Percentiles rank a stretch among this genome's conserved stretches.
phyloP scores from a whole-genome alignment of 2,797 vertebrate genomes.

The Eulemur coronatus region DNA sequence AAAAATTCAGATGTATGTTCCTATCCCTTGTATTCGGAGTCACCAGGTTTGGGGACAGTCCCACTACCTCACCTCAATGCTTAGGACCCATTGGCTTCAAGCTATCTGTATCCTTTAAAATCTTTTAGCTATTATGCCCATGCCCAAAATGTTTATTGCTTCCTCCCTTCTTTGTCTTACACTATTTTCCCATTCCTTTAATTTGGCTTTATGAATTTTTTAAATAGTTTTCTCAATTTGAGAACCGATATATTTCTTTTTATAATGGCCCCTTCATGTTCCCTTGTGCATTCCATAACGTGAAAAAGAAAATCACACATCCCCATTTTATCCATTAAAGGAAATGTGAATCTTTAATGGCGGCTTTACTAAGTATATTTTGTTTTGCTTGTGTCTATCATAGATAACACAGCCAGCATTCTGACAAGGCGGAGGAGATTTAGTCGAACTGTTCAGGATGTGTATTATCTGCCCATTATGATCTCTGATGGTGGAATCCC shows the following conservation, averaged over 20 bases:
- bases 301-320: neutral
- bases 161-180: neutral
- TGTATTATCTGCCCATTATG: conserved; percentile 93
- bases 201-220: neutral
- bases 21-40: neutral
- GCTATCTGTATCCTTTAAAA: neutral
- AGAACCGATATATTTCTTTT: neutral
- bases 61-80: neutral
- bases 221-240: neutral
- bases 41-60: neutral
- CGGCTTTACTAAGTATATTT: conserved; percentile 57
- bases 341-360: conserved; percentile 48
- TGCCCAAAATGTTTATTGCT: neutral
- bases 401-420: conserved; percentile 96
- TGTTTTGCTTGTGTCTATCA: conserved; percentile 70
- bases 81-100: neutral
- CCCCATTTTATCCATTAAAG: conserved; percentile 40
- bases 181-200: no score
- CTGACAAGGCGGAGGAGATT: conserved; percentile 91
- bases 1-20: neutral
- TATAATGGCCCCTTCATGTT: neutral
- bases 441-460: conserved; percentile 93
- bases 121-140: neutral
- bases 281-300: neutral
- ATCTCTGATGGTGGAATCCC: conserved; percentile 96